Percentiles rank a stretch among this genome's conserved stretches.
These are phyloP conservation scores for Otolemur garnettii DNA, from an alignment of 2,113 vertebrate genomes.

Conservation along the genomic window DNA sequence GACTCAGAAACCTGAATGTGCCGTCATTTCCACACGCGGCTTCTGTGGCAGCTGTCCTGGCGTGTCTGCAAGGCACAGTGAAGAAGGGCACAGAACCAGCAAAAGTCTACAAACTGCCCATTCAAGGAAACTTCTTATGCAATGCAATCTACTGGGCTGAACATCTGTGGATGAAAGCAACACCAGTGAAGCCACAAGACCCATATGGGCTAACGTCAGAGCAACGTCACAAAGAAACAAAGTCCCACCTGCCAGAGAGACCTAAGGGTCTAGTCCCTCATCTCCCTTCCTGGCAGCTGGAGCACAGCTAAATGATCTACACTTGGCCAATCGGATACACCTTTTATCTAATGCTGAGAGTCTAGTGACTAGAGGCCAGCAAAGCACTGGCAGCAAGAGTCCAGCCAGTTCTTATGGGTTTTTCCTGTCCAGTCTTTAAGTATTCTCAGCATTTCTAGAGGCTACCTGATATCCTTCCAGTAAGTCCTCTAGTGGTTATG, in stretches of 20 bases:
- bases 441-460: neutral
- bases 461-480: neutral
- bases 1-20: neutral
- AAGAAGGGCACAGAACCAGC: neutral
- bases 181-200: neutral
- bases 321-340: neutral
- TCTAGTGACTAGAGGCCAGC: neutral
- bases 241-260: neutral
- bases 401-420: neutral
- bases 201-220: neutral
- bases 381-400: neutral
- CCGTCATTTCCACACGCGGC: neutral
- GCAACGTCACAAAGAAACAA: neutral
- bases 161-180: neutral
- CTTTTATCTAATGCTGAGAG: neutral
- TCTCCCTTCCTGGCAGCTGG: neutral
- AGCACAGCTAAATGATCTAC: neutral
- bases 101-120: neutral
- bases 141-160: neutral
- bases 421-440: neutral
- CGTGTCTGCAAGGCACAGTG: neutral
- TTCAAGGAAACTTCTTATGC: no score
- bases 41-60: neutral
- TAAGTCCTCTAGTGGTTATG: neutral
- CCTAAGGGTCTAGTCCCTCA: neutral